Conservation (phyloP, 2,888 invertebrate genomes). For the Drosophila yooni region DNA sequence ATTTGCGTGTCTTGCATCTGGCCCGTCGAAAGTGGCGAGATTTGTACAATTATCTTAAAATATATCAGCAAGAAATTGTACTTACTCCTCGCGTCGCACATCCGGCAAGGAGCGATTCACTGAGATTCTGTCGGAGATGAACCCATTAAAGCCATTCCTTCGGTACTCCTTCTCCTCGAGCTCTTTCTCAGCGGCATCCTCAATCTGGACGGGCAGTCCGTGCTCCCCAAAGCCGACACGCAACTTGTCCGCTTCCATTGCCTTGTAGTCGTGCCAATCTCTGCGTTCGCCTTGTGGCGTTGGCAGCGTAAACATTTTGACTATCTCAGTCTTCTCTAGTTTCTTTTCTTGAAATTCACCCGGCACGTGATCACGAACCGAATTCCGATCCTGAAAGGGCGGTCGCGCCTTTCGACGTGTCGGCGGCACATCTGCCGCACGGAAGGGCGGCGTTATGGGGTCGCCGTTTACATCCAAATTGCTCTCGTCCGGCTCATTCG, state of each 20-base stretch:
- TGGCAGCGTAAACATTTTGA: constrained; percentile 67
- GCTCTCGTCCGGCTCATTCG: constrained; percentile 34
- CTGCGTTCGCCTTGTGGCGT: constrained; percentile 85
- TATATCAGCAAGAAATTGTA: neutral
- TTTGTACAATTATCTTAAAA: accelerated
- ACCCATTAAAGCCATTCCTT: constrained; percentile 97
- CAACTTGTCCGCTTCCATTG: constrained; percentile 87
- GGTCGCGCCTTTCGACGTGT: constrained; percentile 68
- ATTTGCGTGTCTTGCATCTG: constrained; percentile 78
- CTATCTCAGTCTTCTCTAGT: neutral
- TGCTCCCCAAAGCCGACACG: constrained; percentile 90
- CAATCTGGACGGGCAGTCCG: constrained; percentile 88
- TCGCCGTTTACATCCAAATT: constrained; percentile 75
- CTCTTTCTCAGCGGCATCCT: constrained; percentile 86
- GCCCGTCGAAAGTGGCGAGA: neutral
- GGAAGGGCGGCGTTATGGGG: constrained; percentile 65
- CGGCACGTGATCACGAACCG: constrained; percentile 25
- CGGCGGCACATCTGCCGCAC: constrained; percentile 47
- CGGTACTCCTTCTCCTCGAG: constrained; percentile 90
- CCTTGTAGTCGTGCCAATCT: constrained; percentile 92
- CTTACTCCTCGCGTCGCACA: constrained; percentile 88
- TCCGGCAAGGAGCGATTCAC: constrained; percentile 93
- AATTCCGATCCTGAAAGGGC: constrained; percentile 73
- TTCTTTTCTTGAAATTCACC: no score
- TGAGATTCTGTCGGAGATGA: constrained; percentile 95